Evolutionary conservation across 2,797 vertebrate genomes (phyloP).

Genomic region (Erpetoichthys calabaricus): DNA sequence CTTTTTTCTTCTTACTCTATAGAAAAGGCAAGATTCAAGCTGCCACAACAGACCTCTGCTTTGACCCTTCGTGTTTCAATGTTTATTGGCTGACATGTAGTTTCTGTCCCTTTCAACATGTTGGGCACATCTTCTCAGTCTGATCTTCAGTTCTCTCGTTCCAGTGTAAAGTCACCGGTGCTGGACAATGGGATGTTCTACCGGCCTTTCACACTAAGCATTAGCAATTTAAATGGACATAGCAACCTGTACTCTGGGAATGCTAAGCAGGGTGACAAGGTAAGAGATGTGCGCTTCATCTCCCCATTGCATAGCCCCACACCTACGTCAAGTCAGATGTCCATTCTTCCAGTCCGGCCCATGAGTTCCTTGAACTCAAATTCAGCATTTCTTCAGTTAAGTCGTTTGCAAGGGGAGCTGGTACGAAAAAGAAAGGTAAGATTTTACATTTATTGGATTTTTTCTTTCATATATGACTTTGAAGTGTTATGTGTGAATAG

Average conservation of each 20-base stretch:
- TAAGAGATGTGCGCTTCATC: slow-evolving; percentile 8
- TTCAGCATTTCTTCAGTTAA: slow-evolving; percentile 42
- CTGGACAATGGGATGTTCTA: slow-evolving; percentile 26
- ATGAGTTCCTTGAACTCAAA: slow-evolving; percentile 34
- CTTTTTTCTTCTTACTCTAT: too few relatives aligned
- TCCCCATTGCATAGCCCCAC: slow-evolving; percentile 23
- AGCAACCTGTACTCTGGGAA: neutral
- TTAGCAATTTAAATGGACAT: slow-evolving; percentile 24
- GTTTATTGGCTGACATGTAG: too few relatives aligned
- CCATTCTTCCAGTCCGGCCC: slow-evolving; percentile 38
- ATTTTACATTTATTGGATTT: neutral
- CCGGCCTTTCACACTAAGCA: slow-evolving; percentile 44
- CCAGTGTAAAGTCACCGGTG: slow-evolving; percentile 17
- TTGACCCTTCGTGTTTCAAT: neutral
- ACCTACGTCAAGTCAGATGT: slow-evolving; percentile 21
- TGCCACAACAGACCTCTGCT: slow-evolving; percentile 2
- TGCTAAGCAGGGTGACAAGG: neutral
- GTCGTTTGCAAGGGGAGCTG: slow-evolving; percentile 55
- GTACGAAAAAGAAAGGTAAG: slow-evolving; percentile 52
- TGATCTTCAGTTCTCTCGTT: slow-evolving; percentile 35
- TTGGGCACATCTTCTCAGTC: slow-evolving; percentile 45
- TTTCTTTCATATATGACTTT: neutral
- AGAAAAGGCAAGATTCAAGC: too few relatives aligned
- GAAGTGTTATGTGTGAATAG: too few relatives aligned
- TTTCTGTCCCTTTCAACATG: slow-evolving; percentile 27